A percentile compares a stretch with the other conserved stretches of the same genome.
Evolutionary conservation across 2,888 invertebrate species (phyloP).

Genomic region (Nesidiocoris tenuis): DNA sequence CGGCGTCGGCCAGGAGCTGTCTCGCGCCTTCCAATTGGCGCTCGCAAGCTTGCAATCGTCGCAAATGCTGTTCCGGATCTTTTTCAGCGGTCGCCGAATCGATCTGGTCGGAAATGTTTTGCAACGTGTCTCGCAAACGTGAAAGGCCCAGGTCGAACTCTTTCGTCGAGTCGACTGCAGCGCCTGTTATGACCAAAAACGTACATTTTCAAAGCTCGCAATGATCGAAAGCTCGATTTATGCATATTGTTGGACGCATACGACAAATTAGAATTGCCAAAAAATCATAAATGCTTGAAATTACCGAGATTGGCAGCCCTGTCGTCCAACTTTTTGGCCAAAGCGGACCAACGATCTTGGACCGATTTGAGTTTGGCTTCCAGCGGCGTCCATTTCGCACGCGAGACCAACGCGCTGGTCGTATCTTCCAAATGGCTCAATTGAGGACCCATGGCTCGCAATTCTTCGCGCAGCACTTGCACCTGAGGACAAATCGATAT

Average conservation of each 20-base stretch:
- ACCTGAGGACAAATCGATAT: conserved; percentile 55
- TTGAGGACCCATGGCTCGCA: conserved; percentile 88
- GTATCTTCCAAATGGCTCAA: conserved; percentile 68
- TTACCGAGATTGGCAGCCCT: conserved; percentile 81
- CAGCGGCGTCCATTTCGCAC: conserved; percentile 36
- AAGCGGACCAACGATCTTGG: conserved; percentile 60
- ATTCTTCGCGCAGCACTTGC: conserved; percentile 91
- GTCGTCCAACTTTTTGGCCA: conserved; percentile 72
- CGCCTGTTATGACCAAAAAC: conserved; percentile 63
- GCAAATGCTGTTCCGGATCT: conserved; percentile 75
- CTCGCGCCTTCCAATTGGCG: conserved; percentile 85
- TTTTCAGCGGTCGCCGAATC: conserved; percentile 80
- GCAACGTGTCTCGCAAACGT: conserved; percentile 80
- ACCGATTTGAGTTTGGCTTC: conserved; percentile 70
- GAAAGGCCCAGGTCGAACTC: conserved; percentile 88
- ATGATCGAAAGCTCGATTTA: too few species aligned
- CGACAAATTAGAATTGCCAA: too few species aligned
- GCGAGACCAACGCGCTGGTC: conserved; percentile 8
- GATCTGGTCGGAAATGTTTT: conserved; percentile 81
- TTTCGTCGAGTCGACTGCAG: conserved; percentile 87
- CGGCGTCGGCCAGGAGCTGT: conserved; percentile 81
- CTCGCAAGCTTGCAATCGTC: conserved; percentile 68
- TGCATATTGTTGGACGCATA: too few species aligned
- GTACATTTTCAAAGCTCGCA: too few species aligned
- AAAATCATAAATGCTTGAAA: too few species aligned